Conservation (phyloP, 2,888 invertebrate genomes). For the Xestia rhomboidea region DNA sequence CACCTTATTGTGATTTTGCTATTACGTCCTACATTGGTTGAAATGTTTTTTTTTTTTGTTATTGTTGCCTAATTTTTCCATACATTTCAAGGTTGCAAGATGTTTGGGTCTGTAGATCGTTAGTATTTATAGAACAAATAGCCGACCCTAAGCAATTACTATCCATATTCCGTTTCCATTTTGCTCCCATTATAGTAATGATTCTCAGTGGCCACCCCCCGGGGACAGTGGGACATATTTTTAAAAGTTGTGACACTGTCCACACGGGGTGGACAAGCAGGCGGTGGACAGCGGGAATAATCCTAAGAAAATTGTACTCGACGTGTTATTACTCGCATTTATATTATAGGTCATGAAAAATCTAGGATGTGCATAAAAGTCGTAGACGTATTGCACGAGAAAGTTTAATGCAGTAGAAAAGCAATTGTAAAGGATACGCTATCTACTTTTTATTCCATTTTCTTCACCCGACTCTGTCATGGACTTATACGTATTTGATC, state of each 20-base stretch:
- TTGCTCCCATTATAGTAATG: too few relatives aligned
- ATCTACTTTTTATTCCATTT: conserved; percentile 36
- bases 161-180: background rate
- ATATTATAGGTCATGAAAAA: background rate
- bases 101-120: background rate
- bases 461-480: conserved; percentile 16
- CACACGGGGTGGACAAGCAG: too few relatives aligned
- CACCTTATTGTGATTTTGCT: conserved; percentile 70
- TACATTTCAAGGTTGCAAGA: background rate
- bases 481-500: conserved; percentile 1
- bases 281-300: too few relatives aligned
- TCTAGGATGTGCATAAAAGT: conserved; percentile 9
- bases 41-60: conserved; percentile 15
- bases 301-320: too few relatives aligned
- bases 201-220: too few relatives aligned
- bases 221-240: too few relatives aligned
- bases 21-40: conserved; percentile 46
- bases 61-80: background rate
- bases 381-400: background rate
- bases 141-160: background rate
- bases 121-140: background rate
- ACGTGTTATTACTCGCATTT: background rate
- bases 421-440: conserved; percentile 33
- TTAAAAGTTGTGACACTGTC: too few relatives aligned
- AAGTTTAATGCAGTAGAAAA: conserved; percentile 19